phyloP scores from a whole-genome alignment of 2,797 vertebrate species.

The Mycteria americana region DNA sequence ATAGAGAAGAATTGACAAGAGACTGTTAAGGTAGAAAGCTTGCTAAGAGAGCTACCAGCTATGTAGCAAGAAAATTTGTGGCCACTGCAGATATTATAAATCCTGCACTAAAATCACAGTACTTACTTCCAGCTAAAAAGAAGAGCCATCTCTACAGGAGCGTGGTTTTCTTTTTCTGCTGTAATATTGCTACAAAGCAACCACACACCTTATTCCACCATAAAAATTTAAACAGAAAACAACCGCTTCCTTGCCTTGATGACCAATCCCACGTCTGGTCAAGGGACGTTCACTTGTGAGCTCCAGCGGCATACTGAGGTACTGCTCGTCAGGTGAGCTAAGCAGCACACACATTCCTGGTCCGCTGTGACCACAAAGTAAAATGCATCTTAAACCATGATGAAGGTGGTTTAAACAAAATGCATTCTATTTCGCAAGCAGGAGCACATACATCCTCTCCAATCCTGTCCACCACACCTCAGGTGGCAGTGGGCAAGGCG shows the following conservation, averaged over 20 bases:
- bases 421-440: neutral
- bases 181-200: neutral
- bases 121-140: neutral
- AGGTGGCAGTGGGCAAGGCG: neutral
- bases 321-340: neutral
- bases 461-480: neutral
- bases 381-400: neutral
- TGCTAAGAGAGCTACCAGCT: neutral
- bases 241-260: neutral
- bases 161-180: neutral
- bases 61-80: neutral
- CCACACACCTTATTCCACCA: neutral
- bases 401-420: neutral
- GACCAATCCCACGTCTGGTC: neutral
- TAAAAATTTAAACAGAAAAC: neutral
- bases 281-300: accelerated
- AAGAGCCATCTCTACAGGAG: neutral
- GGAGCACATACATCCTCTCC: neutral
- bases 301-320: neutral
- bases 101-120: neutral
- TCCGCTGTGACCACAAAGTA: neutral
- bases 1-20: neutral
- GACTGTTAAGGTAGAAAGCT: neutral
- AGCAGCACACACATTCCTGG: neutral
- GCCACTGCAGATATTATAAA: neutral